Evolutionary conservation across 2,888 invertebrate species (phyloP).

Genomic region (Laspeyria flexula): DNA sequence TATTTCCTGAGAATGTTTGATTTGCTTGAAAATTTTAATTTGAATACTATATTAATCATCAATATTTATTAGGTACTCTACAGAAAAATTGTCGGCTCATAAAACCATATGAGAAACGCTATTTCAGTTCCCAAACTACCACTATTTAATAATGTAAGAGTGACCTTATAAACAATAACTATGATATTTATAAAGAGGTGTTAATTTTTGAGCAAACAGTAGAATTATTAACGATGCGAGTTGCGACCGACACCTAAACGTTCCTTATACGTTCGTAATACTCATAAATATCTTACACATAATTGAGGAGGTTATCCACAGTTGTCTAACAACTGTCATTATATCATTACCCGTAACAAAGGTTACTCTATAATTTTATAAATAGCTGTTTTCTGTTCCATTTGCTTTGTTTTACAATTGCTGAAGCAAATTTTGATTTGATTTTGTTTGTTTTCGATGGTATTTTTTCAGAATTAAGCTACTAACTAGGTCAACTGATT

Average conservation of each 20-base stretch:
- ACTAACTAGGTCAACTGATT: too few species aligned
- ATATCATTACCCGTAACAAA: constrained; percentile 10
- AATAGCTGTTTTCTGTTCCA: not conserved
- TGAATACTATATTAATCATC: too few species aligned
- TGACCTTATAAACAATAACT: constrained; percentile 5
- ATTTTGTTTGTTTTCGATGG: not conserved
- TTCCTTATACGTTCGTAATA: too few species aligned
- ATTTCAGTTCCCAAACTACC: not conserved
- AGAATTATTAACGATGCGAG: constrained; percentile 2
- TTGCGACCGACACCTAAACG: too few species aligned
- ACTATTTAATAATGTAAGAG: not conserved
- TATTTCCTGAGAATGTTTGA: too few species aligned
- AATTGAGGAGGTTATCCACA: not conserved
- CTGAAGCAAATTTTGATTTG: not conserved
- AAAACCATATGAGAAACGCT: too few species aligned
- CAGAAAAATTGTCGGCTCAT: too few species aligned
- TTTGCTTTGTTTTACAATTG: not conserved
- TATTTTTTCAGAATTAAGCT: too few species aligned
- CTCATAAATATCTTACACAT: not conserved
- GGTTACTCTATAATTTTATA: not conserved
- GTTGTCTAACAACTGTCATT: constrained; percentile 4
- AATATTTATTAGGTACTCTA: too few species aligned
- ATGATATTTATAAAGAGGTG: not conserved
- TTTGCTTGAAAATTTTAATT: too few species aligned
- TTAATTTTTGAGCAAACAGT: constrained; percentile 1